These are phyloP conservation scores for Crematogaster levior DNA, from an alignment of 2,888 invertebrate species.

Conservation along the genomic window DNA sequence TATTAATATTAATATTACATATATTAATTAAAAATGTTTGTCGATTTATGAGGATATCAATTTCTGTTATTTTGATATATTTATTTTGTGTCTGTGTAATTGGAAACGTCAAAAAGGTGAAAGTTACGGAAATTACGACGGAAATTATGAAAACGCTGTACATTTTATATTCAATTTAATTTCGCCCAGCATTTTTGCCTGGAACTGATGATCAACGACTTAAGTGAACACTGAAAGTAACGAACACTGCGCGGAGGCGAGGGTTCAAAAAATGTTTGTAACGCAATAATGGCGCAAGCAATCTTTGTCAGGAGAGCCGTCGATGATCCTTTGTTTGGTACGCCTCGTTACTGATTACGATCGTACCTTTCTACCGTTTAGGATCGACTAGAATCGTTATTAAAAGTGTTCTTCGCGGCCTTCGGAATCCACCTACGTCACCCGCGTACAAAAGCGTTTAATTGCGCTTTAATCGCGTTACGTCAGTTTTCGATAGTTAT, in stretches of 20 bases:
- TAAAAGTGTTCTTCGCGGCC: constrained; percentile 23
- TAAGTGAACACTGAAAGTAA: constrained; percentile 50
- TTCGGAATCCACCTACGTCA: constrained; percentile 42
- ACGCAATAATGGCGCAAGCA: constrained; percentile 40
- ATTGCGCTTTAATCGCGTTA: constrained; percentile 49
- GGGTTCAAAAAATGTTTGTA: constrained; percentile 34
- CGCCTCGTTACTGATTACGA: constrained; percentile 42
- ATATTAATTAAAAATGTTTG: neutral
- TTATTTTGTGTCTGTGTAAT: neutral
- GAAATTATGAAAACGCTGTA: constrained; percentile 5
- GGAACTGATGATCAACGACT: constrained; percentile 18
- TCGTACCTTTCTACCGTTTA: constrained; percentile 38
- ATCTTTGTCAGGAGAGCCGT: constrained; percentile 1
- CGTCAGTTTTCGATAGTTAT: constrained; percentile 40
- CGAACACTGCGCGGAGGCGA: constrained; percentile 32
- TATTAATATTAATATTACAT: too few relatives aligned
- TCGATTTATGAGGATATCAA: neutral
- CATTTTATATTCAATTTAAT: constrained; percentile 34
- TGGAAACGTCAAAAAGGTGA: neutral
- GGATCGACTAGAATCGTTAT: constrained; percentile 1
- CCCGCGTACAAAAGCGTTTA: constrained; percentile 37
- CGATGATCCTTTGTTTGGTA: constrained; percentile 49
- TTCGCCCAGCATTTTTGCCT: constrained; percentile 23
- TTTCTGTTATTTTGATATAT: neutral
- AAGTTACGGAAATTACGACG: neutral